Percentiles rank a stretch among this genome's conserved stretches.
phyloP scores from a whole-genome alignment of 2,888 invertebrate species.

The Coenonympha arcania region DNA sequence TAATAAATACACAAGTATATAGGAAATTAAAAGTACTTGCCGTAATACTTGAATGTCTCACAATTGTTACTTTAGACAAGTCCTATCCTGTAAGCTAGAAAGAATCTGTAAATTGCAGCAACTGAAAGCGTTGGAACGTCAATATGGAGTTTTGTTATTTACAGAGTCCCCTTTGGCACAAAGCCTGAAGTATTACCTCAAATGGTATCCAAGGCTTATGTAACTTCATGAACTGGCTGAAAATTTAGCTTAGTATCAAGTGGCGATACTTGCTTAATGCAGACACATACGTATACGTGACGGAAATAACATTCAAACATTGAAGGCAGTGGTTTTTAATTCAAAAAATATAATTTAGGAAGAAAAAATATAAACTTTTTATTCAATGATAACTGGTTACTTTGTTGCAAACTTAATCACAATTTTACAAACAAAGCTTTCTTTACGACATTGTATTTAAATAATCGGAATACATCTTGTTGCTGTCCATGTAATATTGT shows the following conservation, averaged over 20 bases:
- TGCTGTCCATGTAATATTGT: too few species aligned
- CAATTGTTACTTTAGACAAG: neutral
- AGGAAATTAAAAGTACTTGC: neutral
- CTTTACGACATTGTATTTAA: too few species aligned
- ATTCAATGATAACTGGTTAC: too few species aligned
- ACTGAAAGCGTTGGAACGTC: conserved; percentile 6
- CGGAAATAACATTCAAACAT: conserved; percentile 54
- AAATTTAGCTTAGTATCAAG: conserved; percentile 20
- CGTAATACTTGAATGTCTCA: neutral
- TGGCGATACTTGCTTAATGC: conserved; percentile 12
- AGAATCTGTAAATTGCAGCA: conserved; percentile 5
- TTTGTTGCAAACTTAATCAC: too few species aligned
- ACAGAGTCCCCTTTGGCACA: conserved; percentile 24
- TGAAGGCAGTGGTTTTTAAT: conserved; percentile 36
- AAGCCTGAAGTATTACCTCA: conserved; percentile 24
- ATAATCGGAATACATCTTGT: too few species aligned
- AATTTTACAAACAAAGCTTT: too few species aligned
- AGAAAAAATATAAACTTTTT: too few species aligned
- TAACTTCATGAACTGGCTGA: conserved; percentile 21
- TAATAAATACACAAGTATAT: too few species aligned
- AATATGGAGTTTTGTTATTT: conserved; percentile 24
- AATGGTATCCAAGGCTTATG: conserved; percentile 23
- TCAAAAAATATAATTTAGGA: too few species aligned
- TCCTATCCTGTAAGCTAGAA: neutral
- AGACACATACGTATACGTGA: conserved; percentile 39